phyloP scores from a whole-genome alignment of 1,140 invertebrate species.

The Hyphantria cunea region DNA sequence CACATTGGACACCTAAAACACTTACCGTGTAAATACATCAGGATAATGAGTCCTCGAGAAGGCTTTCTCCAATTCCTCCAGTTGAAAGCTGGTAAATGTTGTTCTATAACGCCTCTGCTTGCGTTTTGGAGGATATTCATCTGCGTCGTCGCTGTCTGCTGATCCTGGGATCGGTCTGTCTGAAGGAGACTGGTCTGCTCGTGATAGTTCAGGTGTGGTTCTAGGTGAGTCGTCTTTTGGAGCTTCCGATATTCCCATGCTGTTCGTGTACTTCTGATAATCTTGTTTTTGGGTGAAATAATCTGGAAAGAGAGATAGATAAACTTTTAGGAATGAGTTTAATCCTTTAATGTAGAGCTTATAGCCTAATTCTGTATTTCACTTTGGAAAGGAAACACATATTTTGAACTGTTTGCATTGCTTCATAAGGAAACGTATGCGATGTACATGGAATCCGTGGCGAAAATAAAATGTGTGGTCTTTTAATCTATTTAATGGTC shows the following conservation, averaged over 20 bases:
- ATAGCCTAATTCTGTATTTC: no score
- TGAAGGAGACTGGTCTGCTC: conserved; percentile 65
- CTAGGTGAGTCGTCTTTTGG: conserved; percentile 83
- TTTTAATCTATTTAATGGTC: no score
- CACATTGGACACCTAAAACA: no score
- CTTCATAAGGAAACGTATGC: no score
- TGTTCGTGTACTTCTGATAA: conserved; percentile 71
- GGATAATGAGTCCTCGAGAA: conserved; percentile 99
- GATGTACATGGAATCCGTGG: no score
- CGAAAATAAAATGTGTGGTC: no score
- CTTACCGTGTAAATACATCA: conserved; percentile 97
- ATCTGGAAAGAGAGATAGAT: conserved; percentile 51
- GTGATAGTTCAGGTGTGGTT: conserved; percentile 73
- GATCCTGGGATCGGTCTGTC: conserved; percentile 82
- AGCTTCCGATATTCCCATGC: conserved; percentile 83
- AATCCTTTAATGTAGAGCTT: background rate
- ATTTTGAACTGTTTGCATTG: no score
- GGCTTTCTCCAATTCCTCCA: conserved; percentile 98
- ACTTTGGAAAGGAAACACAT: no score
- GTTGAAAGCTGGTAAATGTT: conserved; percentile 96
- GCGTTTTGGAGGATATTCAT: conserved; percentile 92
- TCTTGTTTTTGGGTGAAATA: conserved; percentile 58
- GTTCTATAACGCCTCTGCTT: conserved; percentile 96
- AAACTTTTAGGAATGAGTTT: background rate
- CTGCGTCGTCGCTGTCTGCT: conserved; percentile 87